Evolutionary conservation across 2,888 invertebrate genomes (phyloP).

Genomic region (Axea sp.): DNA sequence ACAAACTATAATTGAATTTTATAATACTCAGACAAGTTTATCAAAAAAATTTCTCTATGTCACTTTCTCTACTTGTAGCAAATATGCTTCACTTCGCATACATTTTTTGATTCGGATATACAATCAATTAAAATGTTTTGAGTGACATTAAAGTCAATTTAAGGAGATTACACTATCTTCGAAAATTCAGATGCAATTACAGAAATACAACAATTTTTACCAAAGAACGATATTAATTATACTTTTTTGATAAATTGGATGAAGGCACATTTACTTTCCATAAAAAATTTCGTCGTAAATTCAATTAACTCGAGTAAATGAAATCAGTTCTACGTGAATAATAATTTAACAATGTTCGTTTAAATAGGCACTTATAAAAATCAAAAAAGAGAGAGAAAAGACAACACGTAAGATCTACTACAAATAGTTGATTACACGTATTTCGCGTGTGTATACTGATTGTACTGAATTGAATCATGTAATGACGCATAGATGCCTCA

Average conservation of each 20-base stretch:
- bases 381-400: too few species aligned
- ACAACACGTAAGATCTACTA: conserved; percentile 10
- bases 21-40: conserved; percentile 13
- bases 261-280: too few species aligned
- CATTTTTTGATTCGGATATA: conserved; percentile 8
- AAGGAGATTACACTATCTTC: too few species aligned
- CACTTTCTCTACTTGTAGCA: conserved; percentile 31
- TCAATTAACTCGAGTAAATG: too few species aligned
- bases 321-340: too few species aligned
- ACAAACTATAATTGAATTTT: background rate
- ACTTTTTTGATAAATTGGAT: too few species aligned
- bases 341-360: too few species aligned
- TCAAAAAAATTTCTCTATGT: conserved; percentile 23
- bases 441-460: conserved; percentile 21
- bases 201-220: too few species aligned
- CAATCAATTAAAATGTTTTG: conserved; percentile 29
- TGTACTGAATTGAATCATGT: conserved; percentile 45
- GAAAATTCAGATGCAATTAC: too few species aligned
- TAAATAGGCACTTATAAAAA: too few species aligned
- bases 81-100: conserved; percentile 17
- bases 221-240: too few species aligned
- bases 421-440: conserved; percentile 20
- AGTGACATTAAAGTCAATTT: conserved; percentile 13
- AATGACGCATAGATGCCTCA: conserved; percentile 41
- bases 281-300: too few species aligned